Percentiles rank a stretch among this genome's conserved stretches.
These are phyloP conservation scores for Limonius californicus DNA, from an alignment of 1,140 invertebrate species.

Conservation along the genomic window DNA sequence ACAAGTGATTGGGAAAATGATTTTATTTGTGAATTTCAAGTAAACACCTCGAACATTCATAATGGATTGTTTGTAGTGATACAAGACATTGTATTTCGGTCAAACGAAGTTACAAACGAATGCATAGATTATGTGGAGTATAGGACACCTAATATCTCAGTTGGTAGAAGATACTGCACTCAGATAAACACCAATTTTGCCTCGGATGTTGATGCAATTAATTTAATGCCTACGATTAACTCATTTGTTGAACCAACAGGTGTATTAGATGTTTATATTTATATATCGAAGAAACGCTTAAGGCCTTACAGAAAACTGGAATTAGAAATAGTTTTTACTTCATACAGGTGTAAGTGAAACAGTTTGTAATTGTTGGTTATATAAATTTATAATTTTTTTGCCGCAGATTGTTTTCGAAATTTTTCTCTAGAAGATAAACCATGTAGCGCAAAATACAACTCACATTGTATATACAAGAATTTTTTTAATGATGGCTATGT, in stretches of 20 bases:
- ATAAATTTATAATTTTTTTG: too few species aligned
- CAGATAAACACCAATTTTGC: too few species aligned
- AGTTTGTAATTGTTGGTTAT: not conserved
- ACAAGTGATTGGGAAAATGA: too few species aligned
- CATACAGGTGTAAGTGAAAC: slow-evolving; percentile 18
- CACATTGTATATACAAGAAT: slow-evolving; percentile 5
- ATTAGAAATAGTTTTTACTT: slow-evolving; percentile 23
- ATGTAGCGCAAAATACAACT: too few species aligned
- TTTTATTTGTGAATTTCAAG: too few species aligned
- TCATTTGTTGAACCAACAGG: not conserved
- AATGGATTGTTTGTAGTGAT: slow-evolving; percentile 24
- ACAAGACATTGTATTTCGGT: slow-evolving; percentile 22
- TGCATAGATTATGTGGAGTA: slow-evolving; percentile 29
- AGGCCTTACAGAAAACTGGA: not conserved
- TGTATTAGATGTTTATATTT: slow-evolving; percentile 10
- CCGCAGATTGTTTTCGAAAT: too few species aligned
- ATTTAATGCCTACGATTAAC: not conserved
- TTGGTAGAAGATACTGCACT: too few species aligned
- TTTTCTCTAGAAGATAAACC: too few species aligned
- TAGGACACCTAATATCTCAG: not conserved
- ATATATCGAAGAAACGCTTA: slow-evolving; percentile 19
- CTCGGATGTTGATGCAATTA: too few species aligned
- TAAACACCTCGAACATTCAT: too few species aligned
- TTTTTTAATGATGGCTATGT: slow-evolving; percentile 15
- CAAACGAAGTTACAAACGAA: slow-evolving; percentile 19